Percentiles rank a stretch among this genome's conserved stretches.
Conservation (phyloP, 1,140 invertebrate species). For the Aphelenchoides besseyi region DNA sequence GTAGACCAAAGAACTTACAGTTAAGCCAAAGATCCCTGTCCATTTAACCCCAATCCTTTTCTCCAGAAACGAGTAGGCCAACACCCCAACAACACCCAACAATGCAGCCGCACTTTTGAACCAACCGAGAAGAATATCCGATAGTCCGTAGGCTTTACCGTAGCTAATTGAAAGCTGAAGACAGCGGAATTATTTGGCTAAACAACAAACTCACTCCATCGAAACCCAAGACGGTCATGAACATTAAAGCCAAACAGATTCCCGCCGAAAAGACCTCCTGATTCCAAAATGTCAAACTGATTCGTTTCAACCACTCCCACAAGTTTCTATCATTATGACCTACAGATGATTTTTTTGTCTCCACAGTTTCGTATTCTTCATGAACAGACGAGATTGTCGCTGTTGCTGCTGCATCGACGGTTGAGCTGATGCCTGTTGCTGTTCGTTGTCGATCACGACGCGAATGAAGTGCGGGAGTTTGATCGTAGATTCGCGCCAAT, state of each 20-base stretch:
- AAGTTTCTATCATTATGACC: conserved; percentile 8
- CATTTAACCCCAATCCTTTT: conserved; percentile 17
- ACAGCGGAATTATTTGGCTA: not conserved
- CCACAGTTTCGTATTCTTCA: not conserved
- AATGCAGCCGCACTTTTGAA: conserved; percentile 23
- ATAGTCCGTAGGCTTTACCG: conserved; percentile 18
- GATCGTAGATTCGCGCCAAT: conserved; percentile 24
- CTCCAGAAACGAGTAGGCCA: conserved; percentile 22
- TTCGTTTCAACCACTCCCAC: conserved; percentile 28
- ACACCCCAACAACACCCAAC: conserved; percentile 20
- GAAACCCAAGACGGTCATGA: conserved; percentile 55
- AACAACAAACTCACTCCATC: conserved; percentile 45
- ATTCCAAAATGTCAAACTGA: conserved; percentile 28
- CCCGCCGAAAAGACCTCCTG: conserved; percentile 40
- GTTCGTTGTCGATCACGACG: not conserved
- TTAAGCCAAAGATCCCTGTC: conserved; percentile 29
- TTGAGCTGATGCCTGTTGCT: not conserved
- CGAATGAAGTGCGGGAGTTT: not conserved
- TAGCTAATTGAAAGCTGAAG: conserved; percentile 29
- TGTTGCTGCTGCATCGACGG: conserved; percentile 13
- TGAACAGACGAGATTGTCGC: not conserved
- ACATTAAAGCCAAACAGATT: conserved; percentile 48
- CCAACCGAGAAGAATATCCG: conserved; percentile 25
- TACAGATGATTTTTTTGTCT: not conserved
- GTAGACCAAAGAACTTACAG: conserved; percentile 1